Evolutionary conservation across 1,140 invertebrate genomes (phyloP).

Genomic region (Drosophila chauvacae): DNA sequence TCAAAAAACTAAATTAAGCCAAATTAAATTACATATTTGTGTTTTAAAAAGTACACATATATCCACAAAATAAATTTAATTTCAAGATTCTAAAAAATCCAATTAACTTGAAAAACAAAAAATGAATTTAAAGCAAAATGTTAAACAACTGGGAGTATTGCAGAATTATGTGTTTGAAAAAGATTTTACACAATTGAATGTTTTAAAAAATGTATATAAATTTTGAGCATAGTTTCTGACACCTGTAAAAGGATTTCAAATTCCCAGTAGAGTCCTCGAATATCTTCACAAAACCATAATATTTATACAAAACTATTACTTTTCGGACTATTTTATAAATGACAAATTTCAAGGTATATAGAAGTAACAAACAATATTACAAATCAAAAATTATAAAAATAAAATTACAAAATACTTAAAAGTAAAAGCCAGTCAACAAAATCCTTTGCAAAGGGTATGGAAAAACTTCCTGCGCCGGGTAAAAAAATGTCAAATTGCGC

Average conservation of each 20-base stretch:
- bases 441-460: conserved; percentile 4
- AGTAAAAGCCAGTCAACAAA: neutral
- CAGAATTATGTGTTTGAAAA: too few species aligned
- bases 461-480: conserved; percentile 8
- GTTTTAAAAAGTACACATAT: too few species aligned
- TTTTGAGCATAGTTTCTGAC: too few species aligned
- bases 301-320: neutral
- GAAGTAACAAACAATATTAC: too few species aligned
- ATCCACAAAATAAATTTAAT: too few species aligned
- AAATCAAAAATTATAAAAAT: neutral
- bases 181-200: too few species aligned
- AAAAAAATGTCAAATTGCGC: conserved; percentile 79
- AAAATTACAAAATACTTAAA: too few species aligned
- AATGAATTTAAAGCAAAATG: neutral
- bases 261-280: neutral
- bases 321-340: neutral
- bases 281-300: neutral
- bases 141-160: too few species aligned
- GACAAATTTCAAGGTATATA: neutral
- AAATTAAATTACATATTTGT: too few species aligned
- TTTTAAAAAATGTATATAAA: neutral
- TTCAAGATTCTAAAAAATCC: too few species aligned
- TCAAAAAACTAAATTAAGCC: too few species aligned
- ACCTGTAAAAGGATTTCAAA: neutral
- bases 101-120: too few species aligned